Evolutionary conservation across 2,113 vertebrate species (phyloP).

Genomic region (Climacteris rufus): DNA sequence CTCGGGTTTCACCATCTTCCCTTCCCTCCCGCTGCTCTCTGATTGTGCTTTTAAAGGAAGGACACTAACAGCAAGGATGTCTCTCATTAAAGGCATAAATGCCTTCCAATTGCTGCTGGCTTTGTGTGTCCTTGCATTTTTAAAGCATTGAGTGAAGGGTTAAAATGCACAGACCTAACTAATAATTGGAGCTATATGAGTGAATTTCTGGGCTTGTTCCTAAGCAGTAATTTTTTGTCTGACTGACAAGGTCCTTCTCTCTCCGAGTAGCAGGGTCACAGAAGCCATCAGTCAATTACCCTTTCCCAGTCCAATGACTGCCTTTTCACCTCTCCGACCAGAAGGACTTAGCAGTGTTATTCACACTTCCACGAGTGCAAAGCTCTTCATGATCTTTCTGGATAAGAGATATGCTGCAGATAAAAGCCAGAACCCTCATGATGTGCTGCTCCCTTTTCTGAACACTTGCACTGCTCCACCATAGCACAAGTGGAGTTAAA

Average conservation of each 20-base stretch:
- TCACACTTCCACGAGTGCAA: slow-evolving; percentile 32
- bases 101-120: background rate
- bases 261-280: slow-evolving; percentile 16
- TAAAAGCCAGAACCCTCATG: background rate
- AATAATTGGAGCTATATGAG: background rate
- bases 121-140: background rate
- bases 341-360: slow-evolving; percentile 42
- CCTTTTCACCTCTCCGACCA: slow-evolving; percentile 36
- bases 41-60: background rate
- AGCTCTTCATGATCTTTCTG: slow-evolving; percentile 25
- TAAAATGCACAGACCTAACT: background rate
- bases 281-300: slow-evolving; percentile 55
- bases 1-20: background rate
- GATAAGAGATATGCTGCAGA: slow-evolving; percentile 21
- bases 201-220: background rate
- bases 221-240: slow-evolving; percentile 13
- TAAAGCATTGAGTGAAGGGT: background rate
- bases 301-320: slow-evolving; percentile 34
- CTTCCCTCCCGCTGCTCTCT: background rate
- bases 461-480: background rate
- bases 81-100: background rate
- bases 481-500: background rate
- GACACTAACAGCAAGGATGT: background rate
- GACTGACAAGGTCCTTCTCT: slow-evolving; percentile 47
- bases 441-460: background rate